Evolutionary conservation across 1,140 invertebrate species (phyloP).

Genomic region (Panagrolaimus sp.): DNA sequence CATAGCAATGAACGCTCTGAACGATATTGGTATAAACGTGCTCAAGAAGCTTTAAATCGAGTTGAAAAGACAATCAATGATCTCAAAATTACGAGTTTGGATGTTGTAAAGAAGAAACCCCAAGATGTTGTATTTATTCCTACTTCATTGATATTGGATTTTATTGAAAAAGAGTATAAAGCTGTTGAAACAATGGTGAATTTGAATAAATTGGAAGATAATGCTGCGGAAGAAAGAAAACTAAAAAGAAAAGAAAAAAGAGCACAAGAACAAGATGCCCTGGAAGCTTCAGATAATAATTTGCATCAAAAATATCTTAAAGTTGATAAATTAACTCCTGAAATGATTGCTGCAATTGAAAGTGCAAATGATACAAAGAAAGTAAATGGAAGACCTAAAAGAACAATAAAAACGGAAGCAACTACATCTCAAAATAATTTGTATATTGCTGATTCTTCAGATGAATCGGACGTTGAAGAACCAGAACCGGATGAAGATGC

Average conservation of each 20-base stretch:
- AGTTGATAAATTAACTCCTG: constrained; percentile 2
- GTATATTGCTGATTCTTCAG: not conserved
- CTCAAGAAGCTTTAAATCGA: not conserved
- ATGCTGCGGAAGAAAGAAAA: constrained; percentile 3
- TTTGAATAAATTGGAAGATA: constrained; percentile 8
- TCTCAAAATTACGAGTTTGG: not conserved
- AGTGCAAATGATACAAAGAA: not conserved
- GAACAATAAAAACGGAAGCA: not conserved
- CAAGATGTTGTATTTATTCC: constrained; percentile 2
- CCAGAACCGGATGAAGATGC: not conserved
- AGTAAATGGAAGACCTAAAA: no score
- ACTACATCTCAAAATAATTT: not conserved
- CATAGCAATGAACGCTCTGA: constrained; percentile 12
- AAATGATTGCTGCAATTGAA: constrained; percentile 2
- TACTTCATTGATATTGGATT: not conserved
- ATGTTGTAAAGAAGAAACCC: constrained; percentile 10
- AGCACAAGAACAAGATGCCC: not conserved
- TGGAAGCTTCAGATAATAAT: not conserved
- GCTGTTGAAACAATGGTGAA: constrained; percentile 1
- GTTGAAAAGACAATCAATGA: not conserved
- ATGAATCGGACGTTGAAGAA: not conserved
- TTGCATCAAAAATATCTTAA: not conserved
- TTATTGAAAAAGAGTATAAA: not conserved
- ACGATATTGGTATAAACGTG: not conserved
- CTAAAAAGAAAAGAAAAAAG: not conserved